Base-by-base conservation (phyloP, 2,113 vertebrate species). In the Anthoscopus minutus region DNA sequence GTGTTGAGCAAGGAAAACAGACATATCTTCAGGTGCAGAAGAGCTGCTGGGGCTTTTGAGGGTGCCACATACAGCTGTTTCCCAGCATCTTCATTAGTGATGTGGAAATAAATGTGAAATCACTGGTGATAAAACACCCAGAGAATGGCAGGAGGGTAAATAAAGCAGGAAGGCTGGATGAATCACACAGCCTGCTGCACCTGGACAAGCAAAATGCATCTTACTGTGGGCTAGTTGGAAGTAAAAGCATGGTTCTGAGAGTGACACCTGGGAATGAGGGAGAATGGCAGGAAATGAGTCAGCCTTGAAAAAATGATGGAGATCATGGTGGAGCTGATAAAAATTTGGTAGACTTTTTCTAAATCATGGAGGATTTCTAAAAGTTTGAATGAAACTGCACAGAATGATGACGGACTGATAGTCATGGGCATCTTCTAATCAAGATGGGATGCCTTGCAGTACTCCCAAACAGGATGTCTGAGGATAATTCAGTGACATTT, bases 91-190 rank as follows among this genome's bases (percentile, higher is more conserved):
- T 87, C 0, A 1, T 76, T 85, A 88, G 53, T n/a, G 35, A 72
- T 79, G 84, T 81, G 85, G 93, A 94, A 95, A 79, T 85, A 87
- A 89, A 69, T 40, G 60, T 0, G 45, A 94, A 93, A 87, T 85
- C 78, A 82, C 57, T 56, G 71, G 78, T 87, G 78, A 79, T 88
- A 69, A 93, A 89, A 74, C 30, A 69, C 8, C 16, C 17, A 3
- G 35, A 85, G 90, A 89, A 93, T 89, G 48, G 65, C 4, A 1
- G 87, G 45, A 89, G 48, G 31, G 81, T 80, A 89, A 93, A 91
- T 69, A 95, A 93, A 93, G 81, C 92, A 85, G 84, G 69, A 91
- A 91, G 85, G 45, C 53, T 82, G 22, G 22, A 57, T 89, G 90
- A 79, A 84, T 94, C 81, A 76, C 74, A 81, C 9, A 3, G 65